phyloP scores from a whole-genome alignment of 2,888 invertebrate species.

The Graphium colonna region DNA sequence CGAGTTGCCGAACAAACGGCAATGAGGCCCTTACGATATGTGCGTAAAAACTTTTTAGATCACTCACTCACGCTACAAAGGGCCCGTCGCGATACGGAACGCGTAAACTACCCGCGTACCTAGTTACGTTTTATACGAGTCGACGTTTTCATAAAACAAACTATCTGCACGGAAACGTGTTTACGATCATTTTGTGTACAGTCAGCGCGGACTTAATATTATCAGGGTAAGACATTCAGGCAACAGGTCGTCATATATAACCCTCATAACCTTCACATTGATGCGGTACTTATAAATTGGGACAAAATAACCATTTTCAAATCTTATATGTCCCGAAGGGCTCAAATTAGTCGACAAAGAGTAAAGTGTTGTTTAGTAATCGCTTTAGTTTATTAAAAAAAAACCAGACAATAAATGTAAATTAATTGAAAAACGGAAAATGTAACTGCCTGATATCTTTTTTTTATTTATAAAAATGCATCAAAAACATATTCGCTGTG shows the following conservation, averaged over 20 bases:
- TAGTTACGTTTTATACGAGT: constrained; percentile 17
- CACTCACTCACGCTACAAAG: constrained; percentile 69
- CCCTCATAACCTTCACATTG: background rate
- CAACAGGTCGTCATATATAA: background rate
- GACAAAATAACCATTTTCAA: no score
- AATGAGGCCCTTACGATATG: constrained; percentile 57
- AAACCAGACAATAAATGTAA: no score
- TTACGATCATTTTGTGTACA: constrained; percentile 14
- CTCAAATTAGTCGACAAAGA: no score
- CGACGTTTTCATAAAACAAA: constrained; percentile 16
- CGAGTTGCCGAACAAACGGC: constrained; percentile 59
- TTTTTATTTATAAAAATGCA: no score
- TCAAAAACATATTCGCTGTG: no score
- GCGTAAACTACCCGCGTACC: constrained; percentile 17
- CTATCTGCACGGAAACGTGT: constrained; percentile 18
- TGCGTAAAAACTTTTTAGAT: constrained; percentile 71
- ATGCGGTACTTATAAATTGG: background rate
- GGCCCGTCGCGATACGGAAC: constrained; percentile 31
- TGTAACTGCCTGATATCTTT: no score
- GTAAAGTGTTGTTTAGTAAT: no score
- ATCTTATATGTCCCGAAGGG: no score
- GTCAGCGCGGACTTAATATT: constrained; percentile 8
- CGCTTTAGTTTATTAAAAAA: no score
- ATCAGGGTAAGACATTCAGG: background rate
- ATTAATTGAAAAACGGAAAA: no score